Conservation (phyloP, 2,113 vertebrate genomes). For the Hyla sarda region DNA sequence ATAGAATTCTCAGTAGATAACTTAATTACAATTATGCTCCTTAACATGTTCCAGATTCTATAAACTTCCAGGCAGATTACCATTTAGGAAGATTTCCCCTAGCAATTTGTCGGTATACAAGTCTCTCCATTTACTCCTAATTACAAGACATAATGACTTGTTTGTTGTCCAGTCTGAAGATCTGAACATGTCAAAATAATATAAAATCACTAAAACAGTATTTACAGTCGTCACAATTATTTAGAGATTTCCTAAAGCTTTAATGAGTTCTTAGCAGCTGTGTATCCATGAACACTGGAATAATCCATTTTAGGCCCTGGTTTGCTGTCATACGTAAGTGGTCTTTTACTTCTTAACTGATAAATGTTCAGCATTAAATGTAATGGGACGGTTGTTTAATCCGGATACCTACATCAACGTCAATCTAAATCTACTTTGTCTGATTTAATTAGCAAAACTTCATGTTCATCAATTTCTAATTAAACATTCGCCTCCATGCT, state of each 20-base stretch:
- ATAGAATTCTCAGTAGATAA: not conserved
- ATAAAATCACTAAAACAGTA: conserved; percentile 26
- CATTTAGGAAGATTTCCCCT: not conserved
- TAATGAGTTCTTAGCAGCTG: conserved; percentile 52
- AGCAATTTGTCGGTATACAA: not conserved
- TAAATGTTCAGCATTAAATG: conserved; percentile 68
- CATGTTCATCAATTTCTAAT: conserved; percentile 69
- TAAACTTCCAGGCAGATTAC: not conserved
- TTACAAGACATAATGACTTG: conserved; percentile 27
- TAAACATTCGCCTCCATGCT: conserved; percentile 64
- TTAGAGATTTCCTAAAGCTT: conserved; percentile 61
- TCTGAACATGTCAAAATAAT: conserved; percentile 6
- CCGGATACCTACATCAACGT: conserved; percentile 64
- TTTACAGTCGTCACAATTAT: conserved; percentile 62
- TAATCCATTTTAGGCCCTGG: conserved; percentile 61
- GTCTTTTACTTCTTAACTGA: conserved; percentile 64
- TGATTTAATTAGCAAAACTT: conserved; percentile 72
- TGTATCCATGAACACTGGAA: conserved; percentile 50
- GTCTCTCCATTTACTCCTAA: not conserved
- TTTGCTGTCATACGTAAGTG: conserved; percentile 66
- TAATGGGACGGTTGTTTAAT: conserved; percentile 68
- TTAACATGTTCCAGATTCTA: not conserved
- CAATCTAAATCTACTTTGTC: conserved; percentile 67
- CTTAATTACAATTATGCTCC: not conserved
- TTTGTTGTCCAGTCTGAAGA: conserved; percentile 37